phyloP scores from a whole-genome alignment of 1,140 invertebrate species.

The Danaus plexippus region DNA sequence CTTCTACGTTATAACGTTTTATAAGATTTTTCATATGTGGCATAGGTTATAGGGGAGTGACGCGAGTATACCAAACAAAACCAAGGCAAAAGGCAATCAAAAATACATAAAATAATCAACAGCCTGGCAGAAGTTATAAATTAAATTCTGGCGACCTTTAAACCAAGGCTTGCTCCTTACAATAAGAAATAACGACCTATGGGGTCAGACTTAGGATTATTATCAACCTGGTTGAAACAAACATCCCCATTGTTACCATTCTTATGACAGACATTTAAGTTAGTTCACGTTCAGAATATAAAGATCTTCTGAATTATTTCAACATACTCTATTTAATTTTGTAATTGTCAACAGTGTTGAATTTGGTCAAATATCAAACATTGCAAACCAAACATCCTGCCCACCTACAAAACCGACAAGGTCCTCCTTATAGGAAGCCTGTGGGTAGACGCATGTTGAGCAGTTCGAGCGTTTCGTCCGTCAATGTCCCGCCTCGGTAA shows the following conservation, averaged over 20 bases:
- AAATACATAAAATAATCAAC: conserved; percentile 43
- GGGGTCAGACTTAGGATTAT: conserved; percentile 1
- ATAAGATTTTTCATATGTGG: too few relatives aligned
- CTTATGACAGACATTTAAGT: too few relatives aligned
- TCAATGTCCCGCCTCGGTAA: conserved; percentile 17
- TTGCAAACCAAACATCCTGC: conserved; percentile 20
- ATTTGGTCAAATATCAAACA: too few relatives aligned
- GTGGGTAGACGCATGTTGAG: conserved; percentile 50
- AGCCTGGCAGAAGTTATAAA: conserved; percentile 28
- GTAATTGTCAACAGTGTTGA: too few relatives aligned
- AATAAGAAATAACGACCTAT: conserved; percentile 4
- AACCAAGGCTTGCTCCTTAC: conserved; percentile 20
- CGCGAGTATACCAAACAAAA: conserved; percentile 12
- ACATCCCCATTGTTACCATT: too few relatives aligned
- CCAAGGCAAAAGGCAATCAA: conserved; percentile 41
- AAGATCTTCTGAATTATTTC: too few relatives aligned
- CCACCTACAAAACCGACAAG: conserved; percentile 44
- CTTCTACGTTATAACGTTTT: too few relatives aligned
- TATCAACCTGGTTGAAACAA: too few relatives aligned
- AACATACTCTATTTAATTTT: too few relatives aligned
- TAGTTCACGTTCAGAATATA: too few relatives aligned
- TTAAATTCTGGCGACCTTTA: conserved; percentile 35
- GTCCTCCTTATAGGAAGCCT: conserved; percentile 39
- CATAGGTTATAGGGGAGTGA: not conserved
- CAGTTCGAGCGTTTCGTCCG: conserved; percentile 10